Conservation (phyloP, 2,113 vertebrate genomes). For the Limanda limanda region DNA sequence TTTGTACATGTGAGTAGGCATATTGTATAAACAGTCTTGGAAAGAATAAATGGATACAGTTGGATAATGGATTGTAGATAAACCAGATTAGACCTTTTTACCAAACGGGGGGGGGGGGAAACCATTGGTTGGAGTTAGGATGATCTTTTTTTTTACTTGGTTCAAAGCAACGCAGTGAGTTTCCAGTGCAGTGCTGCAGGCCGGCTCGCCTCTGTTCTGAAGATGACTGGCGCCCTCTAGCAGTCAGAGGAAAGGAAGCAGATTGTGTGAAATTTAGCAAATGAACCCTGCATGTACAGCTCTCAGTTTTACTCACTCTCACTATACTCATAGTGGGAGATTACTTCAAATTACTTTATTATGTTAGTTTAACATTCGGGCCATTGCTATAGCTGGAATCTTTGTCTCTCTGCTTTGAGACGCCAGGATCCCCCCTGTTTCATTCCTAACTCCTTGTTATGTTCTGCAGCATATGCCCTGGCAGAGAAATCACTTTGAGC, state of each 20-base stretch:
- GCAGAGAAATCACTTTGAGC: conserved; percentile 52
- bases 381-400: neutral
- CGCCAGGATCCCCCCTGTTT: conserved; percentile 2
- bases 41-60: neutral
- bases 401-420: too few relatives aligned
- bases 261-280: neutral
- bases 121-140: too few relatives aligned
- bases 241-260: conserved; percentile 6
- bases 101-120: too few relatives aligned
- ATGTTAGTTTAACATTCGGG: neutral
- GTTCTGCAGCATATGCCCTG: conserved; percentile 54
- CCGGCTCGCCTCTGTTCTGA: neutral
- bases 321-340: too few relatives aligned
- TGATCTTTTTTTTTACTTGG: too few relatives aligned
- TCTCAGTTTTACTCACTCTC: neutral
- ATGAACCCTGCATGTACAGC: too few relatives aligned
- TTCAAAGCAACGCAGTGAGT: conserved; percentile 11
- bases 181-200: conserved; percentile 28
- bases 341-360: neutral
- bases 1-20: neutral
- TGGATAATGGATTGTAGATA: neutral
- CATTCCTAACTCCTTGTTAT: conserved; percentile 27
- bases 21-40: neutral
- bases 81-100: neutral
- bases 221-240: conserved; percentile 73